Evolutionary conservation across 2,113 vertebrate genomes (phyloP), one percentile per base, ranked within the genome.

Genomic region (Cyprinodon variegatus): DNA sequence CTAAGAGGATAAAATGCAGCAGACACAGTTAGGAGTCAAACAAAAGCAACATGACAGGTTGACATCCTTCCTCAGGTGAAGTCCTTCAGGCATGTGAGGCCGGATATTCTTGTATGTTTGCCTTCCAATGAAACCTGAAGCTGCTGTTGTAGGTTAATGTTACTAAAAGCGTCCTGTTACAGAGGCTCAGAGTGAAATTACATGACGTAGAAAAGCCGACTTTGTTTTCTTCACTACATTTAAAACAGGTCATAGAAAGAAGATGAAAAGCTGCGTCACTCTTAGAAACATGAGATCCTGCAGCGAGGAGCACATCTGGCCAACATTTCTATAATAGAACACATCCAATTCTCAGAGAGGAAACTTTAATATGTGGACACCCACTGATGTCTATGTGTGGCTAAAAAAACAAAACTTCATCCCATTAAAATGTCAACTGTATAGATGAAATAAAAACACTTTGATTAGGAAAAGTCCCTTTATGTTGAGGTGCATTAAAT

Each of bases 41-140:
- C 46, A 43, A 48, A 70, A 63, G 68, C n/a, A 38, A 46, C n/a
- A 29, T 48, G 61, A 82, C 1, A 0, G 41, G 4, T 11, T 78
- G 71, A 70, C 70, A 74, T 12, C 36, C 74, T 1, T 11, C 70
- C 70, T 70, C 36, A 75, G 79, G 77, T 78, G 29, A 70, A 76
- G 37, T 53, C 50, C 81, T 4, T 50, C 75, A 65, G 78, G 61
- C 63, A 5, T 40, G 20, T 67, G 59, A 50, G 65, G 71, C 67
- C 72, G 62, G 67, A 60, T 76, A 66, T 41, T 40, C 20, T 39
- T 40, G 60, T 60, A 67, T 70, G 15, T 70, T 75, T 68, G 43
- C 70, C 41, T 48, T 77, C 71, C 45, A 38, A 8, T 48, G 65
- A 73, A 65, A 62, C 43, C 12, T 36, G 41, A 78, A 45, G 63